Conservation (phyloP, 1,140 invertebrate genomes). For the Paracyclopina nana region DNA sequence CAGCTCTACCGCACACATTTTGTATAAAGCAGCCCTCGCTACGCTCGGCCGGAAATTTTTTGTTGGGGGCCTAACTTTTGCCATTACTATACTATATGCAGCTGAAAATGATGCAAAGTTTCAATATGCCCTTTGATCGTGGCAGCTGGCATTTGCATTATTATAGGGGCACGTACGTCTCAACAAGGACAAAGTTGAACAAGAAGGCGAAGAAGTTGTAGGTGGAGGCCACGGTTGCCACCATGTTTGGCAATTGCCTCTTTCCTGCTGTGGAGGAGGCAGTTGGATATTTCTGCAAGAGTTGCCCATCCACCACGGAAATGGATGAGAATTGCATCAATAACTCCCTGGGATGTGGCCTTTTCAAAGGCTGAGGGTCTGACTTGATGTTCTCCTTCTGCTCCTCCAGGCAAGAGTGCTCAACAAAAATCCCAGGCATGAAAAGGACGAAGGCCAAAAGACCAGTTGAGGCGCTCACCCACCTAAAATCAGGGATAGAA, state of each 20-base stretch:
- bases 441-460: not conserved
- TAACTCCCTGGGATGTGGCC: not conserved
- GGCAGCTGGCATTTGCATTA: too few species aligned
- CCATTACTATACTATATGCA: too few species aligned
- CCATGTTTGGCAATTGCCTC: too few species aligned
- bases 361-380: conserved; percentile 30
- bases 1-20: too few species aligned
- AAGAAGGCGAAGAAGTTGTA: not conserved
- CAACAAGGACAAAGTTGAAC: conserved; percentile 6
- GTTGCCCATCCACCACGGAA: not conserved
- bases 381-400: conserved; percentile 45
- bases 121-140: too few species aligned
- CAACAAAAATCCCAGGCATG: conserved; percentile 45
- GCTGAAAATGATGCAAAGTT: too few species aligned
- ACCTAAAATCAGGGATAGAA: too few species aligned
- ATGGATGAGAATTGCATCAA: conserved; percentile 9
- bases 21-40: too few species aligned
- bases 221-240: conserved; percentile 7
- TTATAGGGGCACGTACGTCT: conserved; percentile 13
- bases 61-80: too few species aligned
- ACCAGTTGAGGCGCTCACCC: not conserved
- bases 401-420: conserved; percentile 42
- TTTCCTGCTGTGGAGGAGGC: too few species aligned
- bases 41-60: too few species aligned
- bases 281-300: conserved; percentile 17